phyloP scores from a whole-genome alignment of 2,797 vertebrate species.

The Karalla daura region DNA sequence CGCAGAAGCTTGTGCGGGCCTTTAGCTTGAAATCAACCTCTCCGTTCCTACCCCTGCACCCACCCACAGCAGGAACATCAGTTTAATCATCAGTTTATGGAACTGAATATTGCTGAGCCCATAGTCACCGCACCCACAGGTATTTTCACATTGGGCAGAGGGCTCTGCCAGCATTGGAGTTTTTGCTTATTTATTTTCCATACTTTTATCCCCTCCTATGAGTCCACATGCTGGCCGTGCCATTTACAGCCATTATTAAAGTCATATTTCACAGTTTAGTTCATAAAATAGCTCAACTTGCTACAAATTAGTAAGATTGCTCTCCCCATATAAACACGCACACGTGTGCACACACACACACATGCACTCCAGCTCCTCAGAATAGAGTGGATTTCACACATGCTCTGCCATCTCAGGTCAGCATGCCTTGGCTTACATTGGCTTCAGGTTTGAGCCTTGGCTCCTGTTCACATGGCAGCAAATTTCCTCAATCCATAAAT shows the following conservation, averaged over 20 bases:
- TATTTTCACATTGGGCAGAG: conserved; percentile 80
- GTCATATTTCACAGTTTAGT: conserved; percentile 78
- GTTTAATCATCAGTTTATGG: conserved; percentile 81
- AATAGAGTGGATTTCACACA: conserved; percentile 13
- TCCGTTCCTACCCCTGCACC: too few species aligned
- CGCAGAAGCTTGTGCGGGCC: too few species aligned
- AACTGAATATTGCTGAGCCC: conserved; percentile 76
- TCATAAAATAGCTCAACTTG: conserved; percentile 75
- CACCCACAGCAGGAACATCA: conserved; percentile 76
- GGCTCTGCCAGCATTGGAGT: conserved; percentile 63
- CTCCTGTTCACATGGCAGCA: conserved; percentile 49
- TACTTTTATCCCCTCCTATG: conserved; percentile 38
- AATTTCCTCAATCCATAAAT: conserved; percentile 67
- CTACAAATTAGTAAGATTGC: conserved; percentile 72
- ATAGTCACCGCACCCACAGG: conserved; percentile 80
- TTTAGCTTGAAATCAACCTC: too few species aligned
- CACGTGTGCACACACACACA: too few species aligned
- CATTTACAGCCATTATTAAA: conserved; percentile 86
- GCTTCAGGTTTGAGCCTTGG: conserved; percentile 52
- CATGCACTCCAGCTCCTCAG: too few species aligned
- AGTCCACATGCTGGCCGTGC: conserved; percentile 50
- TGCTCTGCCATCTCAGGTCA: conserved; percentile 39
- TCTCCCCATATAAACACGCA: too few species aligned
- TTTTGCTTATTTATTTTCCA: conserved; percentile 66
- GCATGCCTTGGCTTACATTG: conserved; percentile 39